Evolutionary conservation across 2,888 invertebrate species (phyloP), one percentile per base, ranked within the genome.

Genomic region (Drosophila paramelanica): DNA sequence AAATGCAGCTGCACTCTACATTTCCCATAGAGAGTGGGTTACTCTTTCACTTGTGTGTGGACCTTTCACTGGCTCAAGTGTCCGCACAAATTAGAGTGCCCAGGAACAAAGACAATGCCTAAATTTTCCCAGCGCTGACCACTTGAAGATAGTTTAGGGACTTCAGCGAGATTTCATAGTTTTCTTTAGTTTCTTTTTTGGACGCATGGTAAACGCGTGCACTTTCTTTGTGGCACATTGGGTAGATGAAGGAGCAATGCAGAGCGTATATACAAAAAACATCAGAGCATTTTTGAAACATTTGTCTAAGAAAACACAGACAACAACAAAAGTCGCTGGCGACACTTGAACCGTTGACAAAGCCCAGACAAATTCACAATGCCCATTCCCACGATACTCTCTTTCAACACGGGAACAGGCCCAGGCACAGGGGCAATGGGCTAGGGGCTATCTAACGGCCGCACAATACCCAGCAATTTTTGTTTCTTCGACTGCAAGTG

Each of bases 181-280:
- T 47, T 50, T 13, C 27, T 1, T 31, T 11, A 11, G 55, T 11
- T 45, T 1, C 23, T 27, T 47, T 14, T 11, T 38, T 77, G 41
- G 74, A 58, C 89, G 88, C 88, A 89, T 88, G 89, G 83, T 89
- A 64, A 73, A 88, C 86, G 88, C 89, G 84, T 84, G 81, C 73
- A 79, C 73, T 85, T 86, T 79, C 86, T 74, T 82, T 85, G 72
- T 79, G 76, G 47, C 59, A 65, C 67, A 61, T 61, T 68, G 79
- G 70, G 53, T 52, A 64, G 59, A 23, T 52, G 61, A 43, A 41
- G 56, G 31, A 31, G 49, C 45, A 36, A 31, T 45, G 43, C 20
- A 8, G 60, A 47, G 58, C 13, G 11, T 49, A 67, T 61, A 80
- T 61, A 65, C 58, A 62, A 76, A 79, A 71, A 81, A 72, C 36